Base-by-base conservation (phyloP, 2,888 invertebrate genomes). In the Cantharis flavilabris region DNA sequence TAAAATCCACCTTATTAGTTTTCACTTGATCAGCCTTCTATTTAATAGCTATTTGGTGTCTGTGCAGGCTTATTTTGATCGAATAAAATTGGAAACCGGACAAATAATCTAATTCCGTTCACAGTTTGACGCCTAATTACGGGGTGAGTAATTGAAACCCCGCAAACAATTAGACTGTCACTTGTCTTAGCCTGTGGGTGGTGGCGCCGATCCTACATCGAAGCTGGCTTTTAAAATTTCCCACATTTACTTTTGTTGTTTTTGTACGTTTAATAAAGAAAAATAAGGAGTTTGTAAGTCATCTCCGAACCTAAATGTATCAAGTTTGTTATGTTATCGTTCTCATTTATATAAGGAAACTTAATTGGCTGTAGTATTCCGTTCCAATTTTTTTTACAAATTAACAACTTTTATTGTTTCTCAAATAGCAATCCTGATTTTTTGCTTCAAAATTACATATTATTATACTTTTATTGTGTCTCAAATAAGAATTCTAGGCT, bases 111-210 rank as follows among this genome's bases (percentile, higher is more conserved):
- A 87, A 88, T 88, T 87, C 86, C 84, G 84, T 85, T 86, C 88
- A 85, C 88, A 88, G 88, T 87, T 87, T 87, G 87, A 86, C 86
- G 86, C 86, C 88, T 87, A 87, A 88, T 87, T 87, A 86, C 84
- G 83, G 84, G 82, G 83, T 84, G 82, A 85, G 87, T 88, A 88
- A 88, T 87, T 87, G 87, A 87, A 87, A 87, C 88, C 87, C 87
- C 86, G 84, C 86, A 86, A 87, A 87, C 87, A 87, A 87, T 87
- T 87, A 87, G 86, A 86, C 85, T 87, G 86, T 87, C 86, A 87
- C 86, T 87, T 86, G 86, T 87, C 86, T 86, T 85, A 83, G 85
- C 81, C 82, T 82, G 84, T 84, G 83, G 84, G 86, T 82, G 84
- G 83, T 82, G 86, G 85, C 85, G 86, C 84, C 86, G 82, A 72